Base-by-base conservation (phyloP, 2,888 invertebrate genomes). In the Crossocerus cetratus region DNA sequence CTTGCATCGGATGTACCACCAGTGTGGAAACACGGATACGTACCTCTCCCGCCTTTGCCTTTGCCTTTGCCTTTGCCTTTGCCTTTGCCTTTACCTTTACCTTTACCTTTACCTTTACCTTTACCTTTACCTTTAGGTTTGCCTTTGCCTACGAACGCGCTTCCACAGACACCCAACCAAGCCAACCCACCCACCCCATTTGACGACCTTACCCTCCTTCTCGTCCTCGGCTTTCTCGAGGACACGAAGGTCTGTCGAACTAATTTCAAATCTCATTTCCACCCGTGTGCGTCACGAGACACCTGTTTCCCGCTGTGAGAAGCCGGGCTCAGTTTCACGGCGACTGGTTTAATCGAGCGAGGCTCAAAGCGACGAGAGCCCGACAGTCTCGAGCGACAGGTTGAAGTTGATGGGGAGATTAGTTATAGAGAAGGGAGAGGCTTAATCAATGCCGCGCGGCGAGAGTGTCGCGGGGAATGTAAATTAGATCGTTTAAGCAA, bases 1-100 rank as follows among this genome's bases (percentile, higher is more conserved):
- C 89, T 89, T 87, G 86, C 89, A 89, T 89, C 89, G 86, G 87
- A 88, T 89, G 89, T 89, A 89, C 87, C 87, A 86, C 86, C 88
- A 89, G 89, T 88, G 89, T 88, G 88, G 88, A 89, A 89, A 89
- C 89, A 89, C 86, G 88, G 86, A 89, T 89, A 89, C 87, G 86
- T 86, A 75, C 81, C 78, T 79, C 72, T 65, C 64, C 72, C 68
- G 69, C 62, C 65, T 71, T 54, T 55, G 21, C 72, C 73, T 22
- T 49, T 55, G 65, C 57, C 54, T 60, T 23, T 68, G 56, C 64
- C 53, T 43, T 44, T 53, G 64, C 53, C 63, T 42, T 59, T 42
- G 65, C 65, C 59, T 16, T 49, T 49, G 49, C 49, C 49, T 16
- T 16, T 49, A n/a, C 49, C 16, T 16, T 49, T 49, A n/a, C 49